Conservation (phyloP, 2,797 vertebrate species). For the Galagoides demidoff region DNA sequence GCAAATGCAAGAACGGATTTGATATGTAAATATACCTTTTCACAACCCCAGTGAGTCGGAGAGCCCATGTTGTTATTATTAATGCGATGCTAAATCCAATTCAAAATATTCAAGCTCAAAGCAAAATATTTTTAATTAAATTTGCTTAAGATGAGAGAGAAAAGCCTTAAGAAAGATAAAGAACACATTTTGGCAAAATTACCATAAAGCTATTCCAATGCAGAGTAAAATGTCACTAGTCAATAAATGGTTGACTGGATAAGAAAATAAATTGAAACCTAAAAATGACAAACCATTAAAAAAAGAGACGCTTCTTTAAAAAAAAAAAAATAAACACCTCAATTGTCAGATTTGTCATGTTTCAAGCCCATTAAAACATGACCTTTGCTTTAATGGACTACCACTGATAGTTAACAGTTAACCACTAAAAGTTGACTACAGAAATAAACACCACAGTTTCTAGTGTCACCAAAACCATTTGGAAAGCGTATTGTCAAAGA, state of each 20-base stretch:
- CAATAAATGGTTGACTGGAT: not conserved
- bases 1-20: not conserved
- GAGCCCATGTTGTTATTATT: not conserved
- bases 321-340: not conserved
- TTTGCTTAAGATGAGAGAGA: constrained; percentile 35
- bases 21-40: not conserved
- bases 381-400: constrained; percentile 70
- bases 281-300: constrained; percentile 31
- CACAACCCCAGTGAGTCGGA: not conserved
- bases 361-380: constrained; percentile 71
- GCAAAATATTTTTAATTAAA: constrained; percentile 61
- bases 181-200: constrained; percentile 36
- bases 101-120: constrained; percentile 21
- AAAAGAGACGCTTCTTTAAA: not conserved
- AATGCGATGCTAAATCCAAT: not conserved
- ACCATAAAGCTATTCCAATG: not conserved
- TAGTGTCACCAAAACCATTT: constrained; percentile 39
- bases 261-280: constrained; percentile 35
- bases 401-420: constrained; percentile 73
- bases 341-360: constrained; percentile 37
- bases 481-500: constrained; percentile 29
- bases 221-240: constrained; percentile 32
- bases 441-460: constrained; percentile 61
- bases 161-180: constrained; percentile 39
- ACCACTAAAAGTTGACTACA: constrained; percentile 57